A percentile compares a stretch with the other conserved stretches of the same genome.
Evolutionary conservation across 1,140 invertebrate species (phyloP).

Genomic region (Brachionus koreanus): DNA sequence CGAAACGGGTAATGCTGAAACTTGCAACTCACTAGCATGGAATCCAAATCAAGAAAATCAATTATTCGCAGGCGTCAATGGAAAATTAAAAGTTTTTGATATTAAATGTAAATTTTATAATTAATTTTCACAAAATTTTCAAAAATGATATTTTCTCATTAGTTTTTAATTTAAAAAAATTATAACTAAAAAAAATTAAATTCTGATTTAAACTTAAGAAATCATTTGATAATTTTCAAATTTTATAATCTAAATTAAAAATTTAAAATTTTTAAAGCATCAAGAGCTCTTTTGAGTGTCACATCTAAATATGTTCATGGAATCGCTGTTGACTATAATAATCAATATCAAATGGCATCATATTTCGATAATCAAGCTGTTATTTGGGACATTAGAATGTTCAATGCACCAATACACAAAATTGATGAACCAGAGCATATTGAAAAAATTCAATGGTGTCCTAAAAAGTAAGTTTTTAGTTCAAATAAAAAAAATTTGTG

Average conservation of each 20-base stretch:
- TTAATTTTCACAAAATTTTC: too few relatives aligned
- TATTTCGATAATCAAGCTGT: constrained; percentile 58
- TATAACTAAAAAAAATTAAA: too few relatives aligned
- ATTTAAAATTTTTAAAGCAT: neutral
- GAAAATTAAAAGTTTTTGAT: constrained; percentile 83
- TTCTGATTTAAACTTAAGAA: too few relatives aligned
- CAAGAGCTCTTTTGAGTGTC: constrained; percentile 68
- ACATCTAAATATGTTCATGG: constrained; percentile 78
- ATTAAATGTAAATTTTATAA: constrained; percentile 72
- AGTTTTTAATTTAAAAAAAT: too few relatives aligned
- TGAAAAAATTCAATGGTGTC: constrained; percentile 61
- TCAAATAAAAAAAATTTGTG: too few relatives aligned
- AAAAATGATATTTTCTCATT: too few relatives aligned
- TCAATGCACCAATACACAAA: constrained; percentile 72
- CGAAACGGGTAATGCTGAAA: constrained; percentile 68
- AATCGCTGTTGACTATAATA: constrained; percentile 69
- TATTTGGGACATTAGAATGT: constrained; percentile 80
- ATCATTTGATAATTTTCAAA: too few relatives aligned
- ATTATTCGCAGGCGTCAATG: constrained; percentile 78
- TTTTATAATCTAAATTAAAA: too few relatives aligned
- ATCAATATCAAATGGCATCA: constrained; percentile 67
- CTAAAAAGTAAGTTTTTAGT: constrained; percentile 66
- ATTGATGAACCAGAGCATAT: constrained; percentile 1
- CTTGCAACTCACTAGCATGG: constrained; percentile 78
- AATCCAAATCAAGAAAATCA: constrained; percentile 69